A percentile compares a stretch with the other conserved stretches of the same genome.
Evolutionary conservation across 2,888 invertebrate species (phyloP).

Genomic region (Cerceris ruficornis): DNA sequence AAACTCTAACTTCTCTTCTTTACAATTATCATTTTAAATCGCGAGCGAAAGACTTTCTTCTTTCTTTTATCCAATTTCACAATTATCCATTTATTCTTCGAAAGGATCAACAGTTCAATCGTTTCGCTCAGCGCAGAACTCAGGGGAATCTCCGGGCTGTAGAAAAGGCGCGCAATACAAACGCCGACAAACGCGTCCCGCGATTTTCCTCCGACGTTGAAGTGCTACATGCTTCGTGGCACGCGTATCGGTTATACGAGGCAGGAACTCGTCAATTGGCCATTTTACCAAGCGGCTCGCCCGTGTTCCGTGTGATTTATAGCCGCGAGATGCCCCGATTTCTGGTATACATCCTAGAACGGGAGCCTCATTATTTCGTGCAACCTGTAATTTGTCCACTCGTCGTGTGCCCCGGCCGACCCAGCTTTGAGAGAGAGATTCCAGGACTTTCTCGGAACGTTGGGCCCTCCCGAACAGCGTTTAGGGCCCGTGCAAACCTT

Average conservation of each 20-base stretch:
- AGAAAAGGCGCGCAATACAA: too few species aligned
- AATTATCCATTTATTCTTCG: too few species aligned
- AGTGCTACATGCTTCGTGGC: constrained; percentile 42
- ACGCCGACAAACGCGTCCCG: too few species aligned
- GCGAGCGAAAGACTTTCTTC: too few species aligned
- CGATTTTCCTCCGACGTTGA: too few species aligned
- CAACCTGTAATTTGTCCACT: constrained; percentile 81
- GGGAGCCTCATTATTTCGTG: constrained; percentile 80
- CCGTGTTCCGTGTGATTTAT: constrained; percentile 76
- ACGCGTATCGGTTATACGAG: constrained; percentile 49
- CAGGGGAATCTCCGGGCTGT: too few species aligned
- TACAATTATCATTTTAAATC: too few species aligned
- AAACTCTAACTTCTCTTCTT: too few species aligned
- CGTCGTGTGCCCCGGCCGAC: constrained; percentile 72
- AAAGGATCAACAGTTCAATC: too few species aligned
- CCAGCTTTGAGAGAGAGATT: constrained; percentile 46
- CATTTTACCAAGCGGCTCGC: constrained; percentile 67
- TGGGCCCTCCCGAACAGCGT: constrained; percentile 34
- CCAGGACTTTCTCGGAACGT: constrained; percentile 75
- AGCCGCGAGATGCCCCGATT: constrained; percentile 76
- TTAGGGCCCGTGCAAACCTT: constrained; percentile 35
- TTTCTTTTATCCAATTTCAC: too few species aligned
- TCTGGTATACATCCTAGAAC: constrained; percentile 75
- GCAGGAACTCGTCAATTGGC: constrained; percentile 67
- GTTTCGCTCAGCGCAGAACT: too few species aligned